phyloP scores from a whole-genome alignment of 2,797 vertebrate genomes.

The Oceanodroma leucorhoa region DNA sequence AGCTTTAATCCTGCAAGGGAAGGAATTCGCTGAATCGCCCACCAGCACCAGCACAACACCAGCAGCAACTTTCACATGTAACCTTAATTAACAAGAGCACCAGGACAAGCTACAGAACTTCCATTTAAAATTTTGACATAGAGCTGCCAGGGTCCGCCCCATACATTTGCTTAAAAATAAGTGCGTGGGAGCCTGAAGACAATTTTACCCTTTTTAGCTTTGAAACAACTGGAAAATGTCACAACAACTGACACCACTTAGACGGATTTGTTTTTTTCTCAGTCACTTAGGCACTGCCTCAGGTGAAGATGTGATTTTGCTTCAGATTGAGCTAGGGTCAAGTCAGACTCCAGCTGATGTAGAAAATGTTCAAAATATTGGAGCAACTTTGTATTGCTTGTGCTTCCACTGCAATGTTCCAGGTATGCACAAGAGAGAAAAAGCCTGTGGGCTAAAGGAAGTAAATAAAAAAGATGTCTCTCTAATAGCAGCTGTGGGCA shows the following conservation, averaged over 20 bases:
- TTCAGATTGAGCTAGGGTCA: neutral
- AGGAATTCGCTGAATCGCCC: slow-evolving; percentile 54
- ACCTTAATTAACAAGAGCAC: slow-evolving; percentile 22
- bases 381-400: neutral
- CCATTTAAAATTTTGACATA: neutral
- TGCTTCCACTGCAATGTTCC: neutral
- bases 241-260: neutral
- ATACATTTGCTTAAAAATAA: slow-evolving; percentile 18
- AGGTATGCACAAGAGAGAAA: neutral
- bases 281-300: neutral
- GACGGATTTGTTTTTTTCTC: neutral
- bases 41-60: slow-evolving; percentile 6
- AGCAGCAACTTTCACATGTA: neutral
- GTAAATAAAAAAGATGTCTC: neutral
- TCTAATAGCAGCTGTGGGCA: neutral
- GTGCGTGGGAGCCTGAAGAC: neutral
- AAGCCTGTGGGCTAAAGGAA: neutral
- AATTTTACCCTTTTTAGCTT: slow-evolving; percentile 27
- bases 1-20: slow-evolving; percentile 52
- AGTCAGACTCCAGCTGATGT: neutral
- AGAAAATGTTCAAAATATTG: neutral
- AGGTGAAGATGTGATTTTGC: slow-evolving; percentile 3
- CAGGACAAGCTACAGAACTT: neutral
- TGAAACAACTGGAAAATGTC: slow-evolving; percentile 42
- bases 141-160: neutral